Percentiles rank a stretch among this genome's conserved stretches.
These are phyloP conservation scores for Amblyteles armatorius DNA, from an alignment of 2,888 invertebrate species.

Conservation along the genomic window DNA sequence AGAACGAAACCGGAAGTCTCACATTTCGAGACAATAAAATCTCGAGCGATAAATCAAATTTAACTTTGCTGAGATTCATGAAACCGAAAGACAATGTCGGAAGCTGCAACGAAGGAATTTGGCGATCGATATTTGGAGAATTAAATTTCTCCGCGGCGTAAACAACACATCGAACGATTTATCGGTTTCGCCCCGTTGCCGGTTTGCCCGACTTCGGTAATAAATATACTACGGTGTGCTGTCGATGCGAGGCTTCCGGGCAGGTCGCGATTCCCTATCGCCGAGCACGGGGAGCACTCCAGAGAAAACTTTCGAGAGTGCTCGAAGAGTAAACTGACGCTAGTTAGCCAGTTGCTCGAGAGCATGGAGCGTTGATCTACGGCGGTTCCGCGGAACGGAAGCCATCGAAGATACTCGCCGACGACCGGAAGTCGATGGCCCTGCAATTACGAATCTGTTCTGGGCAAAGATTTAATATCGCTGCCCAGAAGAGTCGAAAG, in stretches of 20 bases:
- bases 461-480: constrained; percentile 11
- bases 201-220: constrained; percentile 48
- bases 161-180: constrained; percentile 13
- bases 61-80: too few relatives aligned
- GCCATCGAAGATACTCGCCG: constrained; percentile 13
- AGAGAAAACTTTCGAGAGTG: constrained; percentile 26
- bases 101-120: not conserved
- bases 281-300: not conserved
- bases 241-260: constrained; percentile 55
- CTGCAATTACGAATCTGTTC: constrained; percentile 23
- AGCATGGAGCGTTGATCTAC: not conserved
- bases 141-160: constrained; percentile 44
- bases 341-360: constrained; percentile 19
- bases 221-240: constrained; percentile 4
- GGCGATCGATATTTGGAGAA: constrained; percentile 25
- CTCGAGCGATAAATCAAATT: constrained; percentile 4
- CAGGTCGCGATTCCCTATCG: constrained; percentile 32
- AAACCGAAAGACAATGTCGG: not conserved
- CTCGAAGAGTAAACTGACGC: constrained; percentile 5
- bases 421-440: constrained; percentile 34
- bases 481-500: not conserved
- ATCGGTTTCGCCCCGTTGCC: constrained; percentile 10
- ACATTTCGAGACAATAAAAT: constrained; percentile 2
- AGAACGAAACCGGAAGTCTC: constrained; percentile 25
- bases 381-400: constrained; percentile 24